Evolutionary conservation across 2,888 invertebrate genomes (phyloP), one percentile per base, ranked within the genome.

Genomic region (Leucoma salicis): DNA sequence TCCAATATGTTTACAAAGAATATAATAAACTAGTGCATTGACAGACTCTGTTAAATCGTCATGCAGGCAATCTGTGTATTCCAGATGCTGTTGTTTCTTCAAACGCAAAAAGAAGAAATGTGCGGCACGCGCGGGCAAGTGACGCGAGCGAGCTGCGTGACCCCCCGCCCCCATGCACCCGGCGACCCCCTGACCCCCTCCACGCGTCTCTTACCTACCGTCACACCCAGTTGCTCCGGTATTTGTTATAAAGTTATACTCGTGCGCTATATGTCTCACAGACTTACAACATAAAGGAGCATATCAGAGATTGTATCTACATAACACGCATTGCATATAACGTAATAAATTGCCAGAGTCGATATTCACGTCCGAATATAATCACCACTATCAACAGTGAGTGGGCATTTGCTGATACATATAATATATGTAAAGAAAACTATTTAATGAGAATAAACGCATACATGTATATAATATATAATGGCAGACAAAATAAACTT

Each of bases 41-140:
- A 74, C 88, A 88, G 88, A 88, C 82, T 79, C 71, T 79, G 78
- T 85, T 82, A 72, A 44, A 87, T 88, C 88, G 78, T 89, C 88
- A 88, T 89, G 78, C 78, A 89, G 88, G 70, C 88, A 89, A 90
- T 89, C 88, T 54, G 83, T 88, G 53, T 89, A 83, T 92, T 93
- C 81, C 91, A 98, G 98, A 92, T 98, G 98, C 93, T 99, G 99
- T 91, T 99, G 98, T 91, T 99, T 98, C 94, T 97, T 97, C 93
- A 97, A 97, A 91, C 95, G 97, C 89, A 98, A 97, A 96, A 98
- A 98, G 96, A 98, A 98, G 95, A 97, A 98, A 94, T 95, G 90
- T 53, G 88, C 95, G 82, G 93, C 94, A 61, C 94, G 95, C 79
- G 94, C 95, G 81, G 95, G 94, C 91, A 96, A 96, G 94, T 96